A percentile compares a stretch with the other conserved stretches of the same genome.
phyloP scores from a whole-genome alignment of 2,888 invertebrate species.

The Ichneumoninae sp. region DNA sequence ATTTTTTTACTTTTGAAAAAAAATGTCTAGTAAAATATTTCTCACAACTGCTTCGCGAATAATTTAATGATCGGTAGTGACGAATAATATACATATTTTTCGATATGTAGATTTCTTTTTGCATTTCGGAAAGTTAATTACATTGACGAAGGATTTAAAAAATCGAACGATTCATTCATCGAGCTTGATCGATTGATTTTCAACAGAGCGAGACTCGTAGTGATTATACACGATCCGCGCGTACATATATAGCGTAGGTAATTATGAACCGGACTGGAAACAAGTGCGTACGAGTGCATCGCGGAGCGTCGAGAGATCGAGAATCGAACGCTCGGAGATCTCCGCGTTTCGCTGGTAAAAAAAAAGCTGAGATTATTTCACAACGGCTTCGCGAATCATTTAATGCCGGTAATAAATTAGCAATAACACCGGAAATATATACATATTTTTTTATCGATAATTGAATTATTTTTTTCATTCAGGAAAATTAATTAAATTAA shows the following conservation, averaged over 20 bases:
- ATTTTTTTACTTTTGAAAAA: neutral
- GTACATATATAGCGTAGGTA: constrained; percentile 1
- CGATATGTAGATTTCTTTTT: too few species aligned
- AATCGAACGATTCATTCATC: constrained; percentile 1
- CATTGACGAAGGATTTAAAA: neutral
- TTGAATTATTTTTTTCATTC: neutral
- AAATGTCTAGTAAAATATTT: neutral
- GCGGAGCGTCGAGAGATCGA: constrained; percentile 29
- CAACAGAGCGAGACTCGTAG: neutral
- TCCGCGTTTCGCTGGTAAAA: constrained; percentile 26
- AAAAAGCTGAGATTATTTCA: too few species aligned
- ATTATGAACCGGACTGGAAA: constrained; percentile 47
- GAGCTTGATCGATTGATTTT: neutral
- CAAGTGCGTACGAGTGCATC: constrained; percentile 12
- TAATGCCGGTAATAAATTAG: too few species aligned
- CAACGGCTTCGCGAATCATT: too few species aligned
- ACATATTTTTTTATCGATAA: too few species aligned
- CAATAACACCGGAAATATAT: too few species aligned
- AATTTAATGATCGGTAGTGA: too few species aligned
- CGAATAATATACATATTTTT: too few species aligned
- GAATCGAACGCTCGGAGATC: constrained; percentile 48
- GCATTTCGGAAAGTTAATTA: neutral
- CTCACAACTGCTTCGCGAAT: too few species aligned
- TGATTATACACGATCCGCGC: too few species aligned
- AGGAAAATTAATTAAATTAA: neutral